Base-by-base conservation (phyloP, 2,888 invertebrate species). In the Calliopum simillimum region DNA sequence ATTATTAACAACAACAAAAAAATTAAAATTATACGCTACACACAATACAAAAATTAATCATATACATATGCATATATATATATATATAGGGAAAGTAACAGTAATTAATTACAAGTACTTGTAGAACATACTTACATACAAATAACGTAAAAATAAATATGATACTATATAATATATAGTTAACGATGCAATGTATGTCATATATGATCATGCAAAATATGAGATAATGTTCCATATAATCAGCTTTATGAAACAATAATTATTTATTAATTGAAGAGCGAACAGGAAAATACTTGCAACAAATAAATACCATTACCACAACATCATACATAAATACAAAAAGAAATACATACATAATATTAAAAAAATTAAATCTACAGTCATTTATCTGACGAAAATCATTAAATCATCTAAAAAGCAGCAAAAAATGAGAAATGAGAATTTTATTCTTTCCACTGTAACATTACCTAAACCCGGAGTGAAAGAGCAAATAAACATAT, bases 211-310 rank as follows among this genome's bases (percentile, higher is more conserved):
- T 33, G 8, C 33, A 33, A 33, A 49, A 56, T 71, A 71, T 69
- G 69, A 73, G 70, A 74, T 73, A 61, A 74, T 71, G 75, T 76
- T 75, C 76, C 75, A 73, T 71, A 69, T 75, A 74, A 71, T 69
- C 74, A 75, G 76, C 75, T 76, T 74, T 75, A 76, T 71, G 71
- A 76, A 76, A 74, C 73, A 74, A 76, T 73, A 74, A 74, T 69
- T 56, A 70, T 58, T 63, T 53, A 61, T 61, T 66, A 41, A 70
- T 43, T 16, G 46, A 70, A 61, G 16, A 47, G 16, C 21, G 44
- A 59, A 3, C 4, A 33, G 49, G 16, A 56, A 8, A 43, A 19
- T 25, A 25, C 21, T 25, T 49, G 14, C 46, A 56, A 47, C 25
- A 59, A 68, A 64, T 56, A 12, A 47, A 63, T 19, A 62, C 13